Conservation (phyloP, 2,888 invertebrate species). For the Acleris sparsana region DNA sequence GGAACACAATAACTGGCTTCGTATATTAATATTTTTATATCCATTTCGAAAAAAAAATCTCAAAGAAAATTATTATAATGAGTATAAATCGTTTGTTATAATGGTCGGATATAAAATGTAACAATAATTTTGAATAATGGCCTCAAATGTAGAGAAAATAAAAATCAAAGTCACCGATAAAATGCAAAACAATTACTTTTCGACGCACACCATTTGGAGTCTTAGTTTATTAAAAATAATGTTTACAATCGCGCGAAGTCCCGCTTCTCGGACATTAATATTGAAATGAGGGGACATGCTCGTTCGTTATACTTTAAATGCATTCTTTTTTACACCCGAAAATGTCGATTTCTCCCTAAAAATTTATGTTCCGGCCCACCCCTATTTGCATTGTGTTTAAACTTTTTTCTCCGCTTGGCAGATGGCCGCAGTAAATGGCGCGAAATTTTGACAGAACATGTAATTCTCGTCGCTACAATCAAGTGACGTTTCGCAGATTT, state of each 20-base stretch:
- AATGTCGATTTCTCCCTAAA: constrained; percentile 78
- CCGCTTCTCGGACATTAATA: constrained; percentile 63
- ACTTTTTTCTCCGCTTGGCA: constrained; percentile 68
- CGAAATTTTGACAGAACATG: constrained; percentile 81
- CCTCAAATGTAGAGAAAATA: constrained; percentile 58
- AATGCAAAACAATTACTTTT: constrained; percentile 48
- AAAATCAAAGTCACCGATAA: constrained; percentile 59
- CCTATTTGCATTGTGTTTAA: constrained; percentile 81
- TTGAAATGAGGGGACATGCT: constrained; percentile 73
- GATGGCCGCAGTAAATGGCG: constrained; percentile 80
- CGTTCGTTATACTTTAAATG: constrained; percentile 77
- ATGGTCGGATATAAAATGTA: constrained; percentile 36
- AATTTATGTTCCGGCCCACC: constrained; percentile 73
- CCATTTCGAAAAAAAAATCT: too few species aligned
- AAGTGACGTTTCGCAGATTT: constrained; percentile 56
- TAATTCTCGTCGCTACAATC: constrained; percentile 74
- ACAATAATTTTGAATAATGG: constrained; percentile 48
- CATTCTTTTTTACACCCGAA: constrained; percentile 72
- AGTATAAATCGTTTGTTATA: constrained; percentile 29
- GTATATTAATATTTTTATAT: too few species aligned
- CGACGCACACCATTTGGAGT: constrained; percentile 46
- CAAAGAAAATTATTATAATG: constrained; percentile 7
- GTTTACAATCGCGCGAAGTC: constrained; percentile 46
- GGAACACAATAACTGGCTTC: too few species aligned
- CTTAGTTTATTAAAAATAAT: constrained; percentile 41